Evolutionary conservation across 2,888 invertebrate genomes (phyloP).

Genomic region (Epiblema foenella): DNA sequence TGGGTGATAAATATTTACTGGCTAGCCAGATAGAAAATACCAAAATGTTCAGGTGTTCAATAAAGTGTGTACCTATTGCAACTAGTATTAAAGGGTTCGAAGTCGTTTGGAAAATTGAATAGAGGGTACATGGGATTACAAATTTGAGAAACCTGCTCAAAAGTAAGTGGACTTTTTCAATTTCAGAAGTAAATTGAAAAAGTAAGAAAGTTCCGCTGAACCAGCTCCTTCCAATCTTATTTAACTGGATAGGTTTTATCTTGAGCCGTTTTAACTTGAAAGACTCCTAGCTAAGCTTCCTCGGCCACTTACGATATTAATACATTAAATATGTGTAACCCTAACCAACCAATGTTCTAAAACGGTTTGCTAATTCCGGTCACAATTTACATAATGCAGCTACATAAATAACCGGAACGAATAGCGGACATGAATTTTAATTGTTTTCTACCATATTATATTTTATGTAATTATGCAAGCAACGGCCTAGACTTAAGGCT

Average conservation of each 20-base stretch:
- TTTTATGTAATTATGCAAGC: constrained; percentile 8
- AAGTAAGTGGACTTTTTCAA: not conserved
- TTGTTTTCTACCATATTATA: constrained; percentile 5
- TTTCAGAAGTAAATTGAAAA: not conserved
- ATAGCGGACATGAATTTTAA: constrained; percentile 1
- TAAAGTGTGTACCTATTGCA: no score
- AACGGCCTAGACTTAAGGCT: not conserved
- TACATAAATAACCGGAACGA: not conserved
- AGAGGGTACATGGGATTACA: no score
- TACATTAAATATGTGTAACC: not conserved
- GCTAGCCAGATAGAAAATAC: no score
- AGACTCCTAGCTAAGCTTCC: not conserved
- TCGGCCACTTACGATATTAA: not conserved
- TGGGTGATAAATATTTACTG: no score
- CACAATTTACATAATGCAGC: not conserved
- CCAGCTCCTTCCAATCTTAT: not conserved
- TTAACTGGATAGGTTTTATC: not conserved
- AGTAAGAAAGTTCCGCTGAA: not conserved
- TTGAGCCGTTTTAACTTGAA: not conserved
- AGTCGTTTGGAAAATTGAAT: no score
- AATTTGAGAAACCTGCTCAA: no score
- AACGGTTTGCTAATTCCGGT: not conserved
- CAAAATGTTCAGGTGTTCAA: no score
- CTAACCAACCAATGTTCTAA: not conserved
- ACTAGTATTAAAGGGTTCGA: no score